phyloP scores from a whole-genome alignment of 2,888 invertebrate genomes.

The Netelia inedita region DNA sequence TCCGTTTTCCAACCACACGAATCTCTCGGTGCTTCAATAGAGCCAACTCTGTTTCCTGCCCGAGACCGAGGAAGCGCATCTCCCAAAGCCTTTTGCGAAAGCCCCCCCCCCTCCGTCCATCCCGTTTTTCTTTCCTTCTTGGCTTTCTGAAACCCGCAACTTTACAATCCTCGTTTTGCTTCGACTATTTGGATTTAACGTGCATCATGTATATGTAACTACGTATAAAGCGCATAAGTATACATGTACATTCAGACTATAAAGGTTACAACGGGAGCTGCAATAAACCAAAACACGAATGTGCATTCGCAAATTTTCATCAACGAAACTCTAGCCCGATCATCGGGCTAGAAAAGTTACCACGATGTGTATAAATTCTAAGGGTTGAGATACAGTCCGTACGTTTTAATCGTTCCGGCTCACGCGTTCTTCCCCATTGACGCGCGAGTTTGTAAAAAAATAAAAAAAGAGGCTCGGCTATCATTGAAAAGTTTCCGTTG shows the following conservation, averaged over 20 bases:
- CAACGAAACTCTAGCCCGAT: constrained; percentile 34
- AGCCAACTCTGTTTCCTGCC: constrained; percentile 37
- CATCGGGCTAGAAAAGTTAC: constrained; percentile 30
- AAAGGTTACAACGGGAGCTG: constrained; percentile 16
- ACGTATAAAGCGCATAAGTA: background rate
- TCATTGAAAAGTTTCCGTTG: constrained; percentile 30
- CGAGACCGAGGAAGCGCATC: constrained; percentile 23
- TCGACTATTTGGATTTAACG: constrained; percentile 31
- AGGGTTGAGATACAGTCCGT: constrained; percentile 3
- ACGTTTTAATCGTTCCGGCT: constrained; percentile 17
- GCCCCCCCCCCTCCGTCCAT: background rate
- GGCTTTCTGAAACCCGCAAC: constrained; percentile 24
- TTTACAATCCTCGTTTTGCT: constrained; percentile 25
- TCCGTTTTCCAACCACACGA: constrained; percentile 34
- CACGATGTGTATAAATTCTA: background rate
- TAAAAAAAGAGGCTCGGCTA: background rate
- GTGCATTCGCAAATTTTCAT: constrained; percentile 45
- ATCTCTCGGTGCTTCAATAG: constrained; percentile 54
- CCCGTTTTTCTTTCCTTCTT: background rate
- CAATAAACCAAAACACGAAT: constrained; percentile 35
- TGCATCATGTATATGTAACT: background rate
- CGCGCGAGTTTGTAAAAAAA: background rate
- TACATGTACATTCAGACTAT: background rate
- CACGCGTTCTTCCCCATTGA: constrained; percentile 7
- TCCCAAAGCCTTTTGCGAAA: constrained; percentile 15